phyloP scores from a whole-genome alignment of 2,888 invertebrate species.

The Nomada goodeniana region DNA sequence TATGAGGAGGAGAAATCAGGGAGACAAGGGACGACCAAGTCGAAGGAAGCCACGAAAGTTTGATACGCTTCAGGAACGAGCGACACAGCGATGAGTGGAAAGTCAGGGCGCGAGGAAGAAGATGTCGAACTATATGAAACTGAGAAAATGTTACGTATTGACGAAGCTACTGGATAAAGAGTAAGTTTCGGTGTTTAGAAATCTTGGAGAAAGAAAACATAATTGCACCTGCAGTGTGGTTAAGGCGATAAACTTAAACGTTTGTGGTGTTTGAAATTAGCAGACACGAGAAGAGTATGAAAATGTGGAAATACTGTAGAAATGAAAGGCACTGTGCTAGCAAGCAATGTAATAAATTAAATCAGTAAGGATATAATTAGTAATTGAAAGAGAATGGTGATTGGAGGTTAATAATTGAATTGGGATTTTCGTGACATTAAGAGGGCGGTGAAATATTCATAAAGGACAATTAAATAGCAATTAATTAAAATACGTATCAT shows the following conservation, averaged over 20 bases:
- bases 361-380: too few species aligned
- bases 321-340: too few species aligned
- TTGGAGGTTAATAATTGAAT: not conserved
- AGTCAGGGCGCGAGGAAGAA: constrained; percentile 24
- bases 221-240: not conserved
- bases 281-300: not conserved
- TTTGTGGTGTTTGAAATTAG: too few species aligned
- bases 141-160: constrained; percentile 24
- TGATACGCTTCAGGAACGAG: constrained; percentile 50
- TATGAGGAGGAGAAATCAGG: constrained; percentile 37
- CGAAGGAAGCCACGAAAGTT: constrained; percentile 36
- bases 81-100: constrained; percentile 18
- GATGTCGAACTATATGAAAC: constrained; percentile 39
- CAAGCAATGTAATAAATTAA: too few species aligned
- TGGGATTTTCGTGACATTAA: not conserved
- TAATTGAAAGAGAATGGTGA: too few species aligned
- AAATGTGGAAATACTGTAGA: too few species aligned
- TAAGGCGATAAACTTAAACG: not conserved
- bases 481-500: constrained; percentile 35
- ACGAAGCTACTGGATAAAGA: constrained; percentile 30
- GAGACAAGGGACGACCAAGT: constrained; percentile 7
- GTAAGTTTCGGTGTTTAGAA: constrained; percentile 14
- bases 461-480: too few species aligned
- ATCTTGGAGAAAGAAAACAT: not conserved
- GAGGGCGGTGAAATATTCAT: not conserved